Percentiles rank a stretch among this genome's conserved stretches.
These are phyloP conservation scores for Speoplatyrhinus poulsoni DNA, from an alignment of 2,113 vertebrate genomes.

Conservation along the genomic window DNA sequence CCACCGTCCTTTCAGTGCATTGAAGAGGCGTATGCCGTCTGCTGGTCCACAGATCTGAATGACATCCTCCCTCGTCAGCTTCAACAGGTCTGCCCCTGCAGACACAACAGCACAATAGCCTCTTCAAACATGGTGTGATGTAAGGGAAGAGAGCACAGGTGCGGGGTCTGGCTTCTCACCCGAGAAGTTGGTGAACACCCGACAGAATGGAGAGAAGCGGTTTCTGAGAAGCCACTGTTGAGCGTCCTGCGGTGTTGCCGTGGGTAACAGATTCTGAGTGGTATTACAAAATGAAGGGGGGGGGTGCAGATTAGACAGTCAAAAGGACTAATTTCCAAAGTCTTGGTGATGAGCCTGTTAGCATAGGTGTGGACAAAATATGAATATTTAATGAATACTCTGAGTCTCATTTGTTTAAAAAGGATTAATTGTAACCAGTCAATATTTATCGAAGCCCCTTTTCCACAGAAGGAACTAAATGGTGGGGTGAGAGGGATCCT, in stretches of 20 bases:
- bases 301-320: constrained; percentile 7
- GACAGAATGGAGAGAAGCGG: constrained; percentile 92
- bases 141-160: too few relatives aligned
- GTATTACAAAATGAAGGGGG: constrained; percentile 13
- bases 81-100: constrained; percentile 90
- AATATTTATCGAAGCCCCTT: not conserved
- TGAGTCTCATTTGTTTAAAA: not conserved
- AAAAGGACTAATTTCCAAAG: not conserved
- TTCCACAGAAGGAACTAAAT: too few relatives aligned
- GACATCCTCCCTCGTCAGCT: constrained; percentile 94
- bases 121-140: not conserved
- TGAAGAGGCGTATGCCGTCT: constrained; percentile 95
- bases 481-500: too few relatives aligned
- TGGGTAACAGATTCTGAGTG: constrained; percentile 89
- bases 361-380: too few relatives aligned
- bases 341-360: not conserved
- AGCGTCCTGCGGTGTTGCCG: constrained; percentile 91
- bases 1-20: constrained; percentile 91
- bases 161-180: constrained; percentile 68
- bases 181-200: constrained; percentile 96
- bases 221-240: constrained; percentile 97
- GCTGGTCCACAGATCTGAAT: constrained; percentile 99
- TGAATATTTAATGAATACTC: too few relatives aligned
- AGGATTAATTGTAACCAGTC: not conserved
- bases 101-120: constrained; percentile 1